A percentile compares a stretch with the other conserved stretches of the same genome.
Evolutionary conservation across 2,888 invertebrate genomes (phyloP).

Genomic region (Sycophila texana): DNA sequence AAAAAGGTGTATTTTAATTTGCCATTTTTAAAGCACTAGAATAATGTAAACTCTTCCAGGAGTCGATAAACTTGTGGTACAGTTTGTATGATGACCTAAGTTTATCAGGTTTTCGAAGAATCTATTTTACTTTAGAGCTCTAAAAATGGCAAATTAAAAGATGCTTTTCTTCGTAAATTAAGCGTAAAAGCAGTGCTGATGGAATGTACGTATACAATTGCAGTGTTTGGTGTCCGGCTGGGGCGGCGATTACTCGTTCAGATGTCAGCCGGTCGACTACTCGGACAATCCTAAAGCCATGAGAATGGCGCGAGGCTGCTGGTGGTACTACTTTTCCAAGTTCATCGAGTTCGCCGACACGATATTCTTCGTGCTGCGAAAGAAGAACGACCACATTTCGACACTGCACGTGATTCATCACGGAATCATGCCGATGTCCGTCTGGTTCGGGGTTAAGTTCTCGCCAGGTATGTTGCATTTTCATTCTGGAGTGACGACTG

Average conservation of each 20-base stretch:
- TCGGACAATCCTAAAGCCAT: slow-evolving; percentile 82
- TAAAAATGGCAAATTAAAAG: too few species aligned
- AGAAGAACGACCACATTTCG: slow-evolving; percentile 94
- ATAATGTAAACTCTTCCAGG: too few species aligned
- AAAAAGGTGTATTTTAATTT: too few species aligned
- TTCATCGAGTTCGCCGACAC: slow-evolving; percentile 96
- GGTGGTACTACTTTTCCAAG: slow-evolving; percentile 97
- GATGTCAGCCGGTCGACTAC: slow-evolving; percentile 90
- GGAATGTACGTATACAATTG: background rate
- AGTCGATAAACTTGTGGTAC: too few species aligned
- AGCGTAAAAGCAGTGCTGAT: background rate
- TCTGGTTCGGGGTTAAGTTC: slow-evolving; percentile 94
- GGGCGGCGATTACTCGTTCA: slow-evolving; percentile 84
- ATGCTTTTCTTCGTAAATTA: too few species aligned
- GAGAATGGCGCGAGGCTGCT: slow-evolving; percentile 88
- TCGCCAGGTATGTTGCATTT: slow-evolving; percentile 82
- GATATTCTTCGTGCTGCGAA: slow-evolving; percentile 94
- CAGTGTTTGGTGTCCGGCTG: slow-evolving; percentile 81
- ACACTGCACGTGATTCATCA: slow-evolving; percentile 96
- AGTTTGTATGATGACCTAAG: too few species aligned
- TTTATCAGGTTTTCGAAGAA: too few species aligned
- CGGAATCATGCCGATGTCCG: slow-evolving; percentile 95
- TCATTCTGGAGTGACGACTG: background rate
- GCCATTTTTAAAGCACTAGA: too few species aligned
- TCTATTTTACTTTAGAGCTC: too few species aligned